Percentiles rank a stretch among this genome's conserved stretches.
phyloP scores from a whole-genome alignment of 2,113 vertebrate genomes.

The Perognathus longimembris region DNA sequence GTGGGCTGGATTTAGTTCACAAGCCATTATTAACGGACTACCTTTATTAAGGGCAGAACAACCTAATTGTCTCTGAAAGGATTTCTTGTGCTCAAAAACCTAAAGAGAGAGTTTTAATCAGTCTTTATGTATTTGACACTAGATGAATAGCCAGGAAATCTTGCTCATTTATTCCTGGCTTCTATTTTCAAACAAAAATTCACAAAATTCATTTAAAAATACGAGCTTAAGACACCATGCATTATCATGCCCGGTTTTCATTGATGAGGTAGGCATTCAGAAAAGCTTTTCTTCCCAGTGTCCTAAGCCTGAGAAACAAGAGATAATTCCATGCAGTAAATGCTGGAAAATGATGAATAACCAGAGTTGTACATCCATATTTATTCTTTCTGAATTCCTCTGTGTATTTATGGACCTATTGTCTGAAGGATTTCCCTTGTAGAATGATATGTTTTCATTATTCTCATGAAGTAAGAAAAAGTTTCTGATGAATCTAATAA shows the following conservation, averaged over 20 bases:
- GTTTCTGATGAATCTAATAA: conserved; percentile 18
- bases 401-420: not conserved
- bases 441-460: not conserved
- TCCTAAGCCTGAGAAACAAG: not conserved
- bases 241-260: conserved; percentile 23
- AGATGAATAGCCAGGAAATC: not conserved
- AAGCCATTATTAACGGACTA: conserved; percentile 23
- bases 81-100: not conserved
- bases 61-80: not conserved
- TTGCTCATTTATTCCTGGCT: not conserved
- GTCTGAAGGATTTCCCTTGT: not conserved
- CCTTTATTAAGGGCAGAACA: not conserved
- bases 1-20: not conserved
- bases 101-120: not conserved
- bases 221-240: conserved; percentile 19
- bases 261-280: not conserved
- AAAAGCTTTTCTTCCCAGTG: not conserved
- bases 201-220: not conserved
- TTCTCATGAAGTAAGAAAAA: conserved; percentile 21
- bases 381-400: not conserved
- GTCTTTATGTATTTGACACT: not conserved
- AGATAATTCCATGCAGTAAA: not conserved
- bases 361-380: too few relatives aligned
- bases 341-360: not conserved
- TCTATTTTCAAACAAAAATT: not conserved